These are phyloP conservation scores for Notolepis coatsorum DNA, from an alignment of 2,797 vertebrate species.

Conservation along the genomic window DNA sequence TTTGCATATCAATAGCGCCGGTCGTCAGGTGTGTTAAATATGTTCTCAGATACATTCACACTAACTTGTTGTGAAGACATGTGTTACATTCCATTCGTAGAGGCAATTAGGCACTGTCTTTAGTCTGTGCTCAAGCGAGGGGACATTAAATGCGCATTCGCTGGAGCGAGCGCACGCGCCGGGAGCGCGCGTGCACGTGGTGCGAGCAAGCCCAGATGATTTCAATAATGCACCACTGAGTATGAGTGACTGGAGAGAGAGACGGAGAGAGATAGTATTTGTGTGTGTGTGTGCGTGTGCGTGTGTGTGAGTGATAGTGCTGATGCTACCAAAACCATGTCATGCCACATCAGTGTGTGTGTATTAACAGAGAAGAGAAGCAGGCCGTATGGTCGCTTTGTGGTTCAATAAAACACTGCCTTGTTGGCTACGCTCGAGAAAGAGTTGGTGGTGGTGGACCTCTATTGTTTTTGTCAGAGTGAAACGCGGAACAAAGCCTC, in stretches of 20 bases:
- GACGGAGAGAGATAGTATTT: too few species aligned
- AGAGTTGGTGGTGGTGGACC: slow-evolving; percentile 50
- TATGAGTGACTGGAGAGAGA: not conserved
- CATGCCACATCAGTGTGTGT: slow-evolving; percentile 60
- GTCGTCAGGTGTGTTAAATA: too few species aligned
- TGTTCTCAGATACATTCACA: too few species aligned
- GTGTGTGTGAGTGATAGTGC: slow-evolving; percentile 42
- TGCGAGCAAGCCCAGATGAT: not conserved
- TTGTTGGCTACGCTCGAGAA: slow-evolving; percentile 52
- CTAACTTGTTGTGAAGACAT: too few species aligned
- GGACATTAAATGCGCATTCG: too few species aligned
- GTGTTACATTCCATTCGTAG: too few species aligned
- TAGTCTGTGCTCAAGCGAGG: too few species aligned
- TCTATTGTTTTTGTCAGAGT: slow-evolving; percentile 78
- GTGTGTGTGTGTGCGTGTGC: slow-evolving; percentile 33
- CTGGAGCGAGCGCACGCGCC: too few species aligned
- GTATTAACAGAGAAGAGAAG: slow-evolving; percentile 67
- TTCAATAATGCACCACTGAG: too few species aligned
- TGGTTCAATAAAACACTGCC: slow-evolving; percentile 67
- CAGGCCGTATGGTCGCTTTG: slow-evolving; percentile 75
- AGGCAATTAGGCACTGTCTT: too few species aligned
- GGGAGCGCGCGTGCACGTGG: too few species aligned
- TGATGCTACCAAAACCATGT: slow-evolving; percentile 59
- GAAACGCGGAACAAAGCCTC: slow-evolving; percentile 77
- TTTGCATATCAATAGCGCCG: too few species aligned